These are phyloP conservation scores for Drosophila bipectinata DNA, from an alignment of 1,140 invertebrate genomes.

Conservation along the genomic window DNA sequence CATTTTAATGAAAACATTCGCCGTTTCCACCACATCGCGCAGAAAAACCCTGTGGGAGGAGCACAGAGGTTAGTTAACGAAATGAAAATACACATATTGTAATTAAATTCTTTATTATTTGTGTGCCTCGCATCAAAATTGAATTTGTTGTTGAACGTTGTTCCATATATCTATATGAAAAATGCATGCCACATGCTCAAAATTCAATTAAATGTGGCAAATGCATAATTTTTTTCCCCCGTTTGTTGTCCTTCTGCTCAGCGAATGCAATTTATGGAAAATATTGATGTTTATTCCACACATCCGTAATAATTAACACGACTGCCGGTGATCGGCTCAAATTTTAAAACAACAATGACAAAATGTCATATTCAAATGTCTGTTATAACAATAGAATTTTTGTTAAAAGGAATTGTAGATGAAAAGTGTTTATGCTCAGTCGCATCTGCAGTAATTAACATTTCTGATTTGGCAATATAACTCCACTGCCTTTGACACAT, in stretches of 20 bases:
- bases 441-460: background rate
- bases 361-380: too few species aligned
- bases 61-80: constrained; percentile 55
- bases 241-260: constrained; percentile 5
- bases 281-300: constrained; percentile 38
- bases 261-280: constrained; percentile 35
- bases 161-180: constrained; percentile 16
- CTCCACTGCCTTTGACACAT: background rate
- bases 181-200: constrained; percentile 44
- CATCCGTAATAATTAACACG: constrained; percentile 17
- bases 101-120: constrained; percentile 66
- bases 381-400: too few species aligned
- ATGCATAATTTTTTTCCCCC: constrained; percentile 50
- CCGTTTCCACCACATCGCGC: constrained; percentile 94
- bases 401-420: background rate
- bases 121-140: constrained; percentile 43
- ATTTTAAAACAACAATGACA: background rate
- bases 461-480: background rate
- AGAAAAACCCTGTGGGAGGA: constrained; percentile 89
- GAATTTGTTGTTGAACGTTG: constrained; percentile 36
- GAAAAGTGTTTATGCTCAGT: background rate
- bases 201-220: constrained; percentile 72
- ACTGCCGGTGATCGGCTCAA: background rate
- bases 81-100: constrained; percentile 50
- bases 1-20: constrained; percentile 96